phyloP scores from a whole-genome alignment of 2,113 vertebrate species.

The Daubentonia madagascariensis region DNA sequence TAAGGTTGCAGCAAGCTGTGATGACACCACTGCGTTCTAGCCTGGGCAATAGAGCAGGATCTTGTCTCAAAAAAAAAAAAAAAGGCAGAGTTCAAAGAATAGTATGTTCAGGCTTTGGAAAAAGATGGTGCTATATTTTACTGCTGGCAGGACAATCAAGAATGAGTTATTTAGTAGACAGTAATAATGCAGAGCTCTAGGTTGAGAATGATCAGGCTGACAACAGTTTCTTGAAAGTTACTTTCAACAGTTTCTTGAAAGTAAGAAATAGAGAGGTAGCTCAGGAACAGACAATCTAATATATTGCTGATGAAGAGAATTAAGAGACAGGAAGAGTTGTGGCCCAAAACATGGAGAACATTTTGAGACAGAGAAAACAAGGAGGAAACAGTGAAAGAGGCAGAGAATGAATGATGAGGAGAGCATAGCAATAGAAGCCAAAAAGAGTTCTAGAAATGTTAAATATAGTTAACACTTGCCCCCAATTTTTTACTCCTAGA shows the following conservation, averaged over 20 bases:
- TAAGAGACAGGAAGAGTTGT: neutral
- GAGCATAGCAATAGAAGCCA: neutral
- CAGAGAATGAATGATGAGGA: neutral
- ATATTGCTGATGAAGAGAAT: neutral
- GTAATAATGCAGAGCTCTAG: neutral
- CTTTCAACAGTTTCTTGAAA: neutral
- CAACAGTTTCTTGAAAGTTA: neutral
- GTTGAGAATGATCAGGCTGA: neutral
- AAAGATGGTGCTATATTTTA: neutral
- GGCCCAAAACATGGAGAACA: neutral
- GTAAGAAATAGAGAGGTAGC: neutral
- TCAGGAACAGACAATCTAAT: neutral
- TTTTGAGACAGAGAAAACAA: neutral
- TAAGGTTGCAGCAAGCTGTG: too few species aligned
- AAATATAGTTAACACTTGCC: neutral
- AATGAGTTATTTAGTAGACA: neutral
- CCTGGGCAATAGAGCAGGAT: too few species aligned
- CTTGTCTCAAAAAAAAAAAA: too few species aligned
- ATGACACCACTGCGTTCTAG: too few species aligned
- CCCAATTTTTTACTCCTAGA: neutral
- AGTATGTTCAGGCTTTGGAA: neutral
- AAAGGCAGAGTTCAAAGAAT: neutral
- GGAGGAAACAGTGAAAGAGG: neutral
- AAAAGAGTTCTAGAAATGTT: neutral
- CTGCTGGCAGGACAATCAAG: neutral